These are phyloP conservation scores for Sylvietta virens DNA, from an alignment of 2,113 vertebrate genomes.

Conservation along the genomic window DNA sequence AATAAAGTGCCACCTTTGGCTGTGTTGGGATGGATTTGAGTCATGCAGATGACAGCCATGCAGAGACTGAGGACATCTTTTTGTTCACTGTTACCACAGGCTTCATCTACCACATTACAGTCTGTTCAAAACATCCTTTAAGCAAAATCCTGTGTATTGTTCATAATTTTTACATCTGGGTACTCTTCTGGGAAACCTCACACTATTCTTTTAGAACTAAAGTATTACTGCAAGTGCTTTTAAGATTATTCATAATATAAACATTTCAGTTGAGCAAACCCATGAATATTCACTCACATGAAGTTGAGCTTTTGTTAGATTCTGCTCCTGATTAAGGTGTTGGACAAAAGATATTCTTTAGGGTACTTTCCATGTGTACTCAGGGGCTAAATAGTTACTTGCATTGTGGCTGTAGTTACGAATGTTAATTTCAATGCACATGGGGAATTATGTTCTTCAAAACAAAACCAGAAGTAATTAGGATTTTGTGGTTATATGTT, in stretches of 20 bases:
- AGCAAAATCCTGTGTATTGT: not conserved
- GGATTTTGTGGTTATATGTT: not conserved
- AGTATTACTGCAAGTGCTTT: not conserved
- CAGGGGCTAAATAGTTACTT: not conserved
- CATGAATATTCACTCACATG: not conserved
- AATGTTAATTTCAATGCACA: not conserved
- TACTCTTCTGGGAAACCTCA: not conserved
- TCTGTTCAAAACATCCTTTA: not conserved
- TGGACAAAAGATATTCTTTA: not conserved
- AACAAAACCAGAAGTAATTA: not conserved
- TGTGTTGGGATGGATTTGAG: not conserved
- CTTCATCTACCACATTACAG: not conserved
- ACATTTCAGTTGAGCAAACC: not conserved
- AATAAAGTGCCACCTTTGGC: not conserved
- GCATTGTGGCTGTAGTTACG: not conserved
- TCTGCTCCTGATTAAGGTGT: not conserved
- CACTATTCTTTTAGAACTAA: not conserved
- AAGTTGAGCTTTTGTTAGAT: not conserved
- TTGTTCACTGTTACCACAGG: not conserved
- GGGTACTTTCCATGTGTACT: not conserved
- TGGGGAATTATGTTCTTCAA: not conserved
- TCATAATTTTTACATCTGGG: not conserved
- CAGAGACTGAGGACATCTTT: not conserved
- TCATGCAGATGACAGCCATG: not conserved
- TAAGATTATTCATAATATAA: not conserved